Conservation (phyloP, 2,888 invertebrate species). For the Sclerodermus sp. region DNA sequence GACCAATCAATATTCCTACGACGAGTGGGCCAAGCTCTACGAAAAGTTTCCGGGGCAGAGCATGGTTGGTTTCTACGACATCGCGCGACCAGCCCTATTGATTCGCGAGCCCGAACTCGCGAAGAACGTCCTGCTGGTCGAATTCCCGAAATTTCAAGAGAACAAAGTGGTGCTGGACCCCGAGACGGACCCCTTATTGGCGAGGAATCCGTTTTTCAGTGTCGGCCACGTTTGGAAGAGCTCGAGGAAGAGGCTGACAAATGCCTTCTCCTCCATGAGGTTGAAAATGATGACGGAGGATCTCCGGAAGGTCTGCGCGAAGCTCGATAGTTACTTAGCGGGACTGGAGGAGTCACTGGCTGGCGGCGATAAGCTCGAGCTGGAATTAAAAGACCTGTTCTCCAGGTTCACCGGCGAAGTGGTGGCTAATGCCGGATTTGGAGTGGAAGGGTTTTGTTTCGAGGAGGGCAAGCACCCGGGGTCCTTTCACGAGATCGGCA, state of each 20-base stretch:
- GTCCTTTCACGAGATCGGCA: conserved; percentile 20
- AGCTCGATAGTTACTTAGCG: conserved; percentile 26
- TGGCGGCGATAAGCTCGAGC: conserved; percentile 8
- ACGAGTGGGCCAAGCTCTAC: conserved; percentile 3
- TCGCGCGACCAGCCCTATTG: conserved; percentile 25
- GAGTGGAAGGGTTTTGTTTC: conserved; percentile 40
- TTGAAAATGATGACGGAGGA: conserved; percentile 34
- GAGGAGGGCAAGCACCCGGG: conserved; percentile 17
- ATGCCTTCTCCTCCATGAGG: conserved; percentile 28
- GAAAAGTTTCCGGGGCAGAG: neutral
- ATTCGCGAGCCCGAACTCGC: conserved; percentile 39
- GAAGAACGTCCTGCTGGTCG: conserved; percentile 34
- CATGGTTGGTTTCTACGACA: conserved; percentile 18
- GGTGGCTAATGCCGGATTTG: conserved; percentile 34
- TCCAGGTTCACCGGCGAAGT: conserved; percentile 37
- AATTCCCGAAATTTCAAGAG: conserved; percentile 36
- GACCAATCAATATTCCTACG: too few species aligned
- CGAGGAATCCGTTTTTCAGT: conserved; percentile 40
- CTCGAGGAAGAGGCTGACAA: conserved; percentile 18
- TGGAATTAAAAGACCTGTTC: conserved; percentile 34
- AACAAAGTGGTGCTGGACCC: conserved; percentile 23
- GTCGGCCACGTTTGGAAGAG: conserved; percentile 33
- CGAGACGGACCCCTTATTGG: conserved; percentile 30
- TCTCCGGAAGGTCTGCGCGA: conserved; percentile 25
- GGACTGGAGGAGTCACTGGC: conserved; percentile 8